Evolutionary conservation across 1,140 invertebrate species (phyloP), one percentile per base, ranked within the genome.

Genomic region (Neomicropteryx cornuta): DNA sequence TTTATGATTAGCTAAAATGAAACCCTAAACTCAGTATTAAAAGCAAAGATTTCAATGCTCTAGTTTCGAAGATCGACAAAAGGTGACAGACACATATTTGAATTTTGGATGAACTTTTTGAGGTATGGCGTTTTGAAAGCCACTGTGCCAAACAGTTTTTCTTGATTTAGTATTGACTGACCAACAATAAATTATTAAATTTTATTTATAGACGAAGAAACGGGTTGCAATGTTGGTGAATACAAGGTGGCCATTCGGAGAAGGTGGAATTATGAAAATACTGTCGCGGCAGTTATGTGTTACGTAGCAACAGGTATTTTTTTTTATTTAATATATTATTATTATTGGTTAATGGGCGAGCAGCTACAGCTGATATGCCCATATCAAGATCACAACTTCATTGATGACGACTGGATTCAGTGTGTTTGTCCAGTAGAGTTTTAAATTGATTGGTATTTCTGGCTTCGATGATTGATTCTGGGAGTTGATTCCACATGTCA

Each of bases 181-280:
- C n/a, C n/a, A n/a, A n/a, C n/a, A n/a, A 10, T 36, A 33, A 21
- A 6, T 5, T 37, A 10, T 24, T 16, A 39, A 33, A 35, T 39
- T 39, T 44, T 48, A 23, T 40, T 69, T 70, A n/a, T 52, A 89
- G 86, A 90, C 62, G 85, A 90, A 66, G 86, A 90, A 57, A 87
- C 85, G 24, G 85, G 85, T 19, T 86, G 82, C 56, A 85, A 81
- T 44, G 69, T 90, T 17, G 77, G 80, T 32, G 78, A 83, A 41
- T 83, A 79, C 51, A 83, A 82, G 51, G 81, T 88, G 29, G 82
- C 81, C 3, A 81, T 88, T 44, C 77, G 81, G 36, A 70, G 85
- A 39, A 72, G 85, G 29, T 87, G 84, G 81, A 89, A 88, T 58
- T 87, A 88, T 52, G 86, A 90, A 51, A 87, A 86, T 59, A 86